Conservation (phyloP, 2,797 vertebrate genomes). For the Steatocranus sp. region DNA sequence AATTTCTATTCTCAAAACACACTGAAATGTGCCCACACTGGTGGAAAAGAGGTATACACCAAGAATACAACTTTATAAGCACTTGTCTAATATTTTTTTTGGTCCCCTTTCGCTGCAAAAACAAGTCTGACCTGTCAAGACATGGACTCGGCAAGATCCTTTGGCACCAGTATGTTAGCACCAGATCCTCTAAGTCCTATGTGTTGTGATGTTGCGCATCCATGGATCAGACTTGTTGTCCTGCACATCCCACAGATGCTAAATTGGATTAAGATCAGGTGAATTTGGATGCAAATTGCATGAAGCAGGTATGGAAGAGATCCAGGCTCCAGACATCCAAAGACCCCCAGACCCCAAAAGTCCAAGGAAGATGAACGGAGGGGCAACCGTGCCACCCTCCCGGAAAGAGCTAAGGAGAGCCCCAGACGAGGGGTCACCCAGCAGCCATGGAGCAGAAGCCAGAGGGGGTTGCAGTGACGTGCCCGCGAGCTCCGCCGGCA, state of each 20-base stretch:
- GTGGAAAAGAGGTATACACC: not conserved
- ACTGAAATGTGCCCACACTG: not conserved
- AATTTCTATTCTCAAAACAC: not conserved
- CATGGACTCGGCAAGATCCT: not conserved
- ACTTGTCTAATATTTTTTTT: not conserved
- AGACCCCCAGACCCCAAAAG: not conserved
- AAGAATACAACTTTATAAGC: not conserved
- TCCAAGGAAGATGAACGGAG: not conserved
- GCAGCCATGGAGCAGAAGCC: not conserved
- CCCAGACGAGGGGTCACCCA: not conserved
- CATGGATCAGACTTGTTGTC: not conserved
- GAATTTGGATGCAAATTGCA: not conserved
- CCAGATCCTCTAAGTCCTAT: not conserved
- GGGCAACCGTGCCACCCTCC: not conserved
- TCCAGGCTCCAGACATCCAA: not conserved
- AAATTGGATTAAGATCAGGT: not conserved
- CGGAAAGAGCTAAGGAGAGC: not conserved
- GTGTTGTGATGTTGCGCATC: accelerated
- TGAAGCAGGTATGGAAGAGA: not conserved
- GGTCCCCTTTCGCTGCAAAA: not conserved
- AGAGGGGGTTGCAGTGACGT: not conserved
- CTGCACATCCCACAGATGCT: not conserved
- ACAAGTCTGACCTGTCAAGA: not conserved
- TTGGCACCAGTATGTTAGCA: not conserved
- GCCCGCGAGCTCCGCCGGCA: not conserved